Conservation (phyloP, 2,113 vertebrate genomes). For the Mesocricetus auratus region DNA sequence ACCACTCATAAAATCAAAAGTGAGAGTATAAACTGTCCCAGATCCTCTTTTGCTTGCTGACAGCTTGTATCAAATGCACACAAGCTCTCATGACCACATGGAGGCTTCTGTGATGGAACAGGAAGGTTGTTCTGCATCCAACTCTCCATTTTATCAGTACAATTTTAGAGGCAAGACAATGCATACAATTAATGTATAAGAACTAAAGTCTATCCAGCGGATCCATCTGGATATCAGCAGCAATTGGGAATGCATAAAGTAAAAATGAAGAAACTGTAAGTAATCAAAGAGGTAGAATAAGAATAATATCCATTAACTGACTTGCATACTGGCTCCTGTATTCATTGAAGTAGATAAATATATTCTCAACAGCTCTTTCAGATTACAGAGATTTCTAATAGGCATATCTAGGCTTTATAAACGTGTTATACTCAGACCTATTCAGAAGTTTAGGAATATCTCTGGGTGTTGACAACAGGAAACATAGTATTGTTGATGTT, state of each 20-base stretch:
- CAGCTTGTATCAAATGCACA: too few species aligned
- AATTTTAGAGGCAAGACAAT: background rate
- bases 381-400: background rate
- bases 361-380: background rate
- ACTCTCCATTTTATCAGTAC: background rate
- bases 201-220: background rate
- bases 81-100: background rate
- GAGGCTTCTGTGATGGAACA: background rate
- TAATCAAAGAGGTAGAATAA: background rate
- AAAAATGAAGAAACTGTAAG: fast-evolving
- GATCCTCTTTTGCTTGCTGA: background rate
- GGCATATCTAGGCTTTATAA: background rate
- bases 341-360: background rate
- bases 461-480: background rate
- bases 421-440: background rate
- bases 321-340: background rate
- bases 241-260: background rate
- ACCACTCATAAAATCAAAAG: background rate
- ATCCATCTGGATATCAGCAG: background rate
- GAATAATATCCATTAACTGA: background rate
- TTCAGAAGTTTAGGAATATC: background rate
- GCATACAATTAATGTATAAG: background rate
- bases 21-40: background rate
- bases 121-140: background rate
- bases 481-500: background rate